Conservation (phyloP, 2,888 invertebrate genomes). For the Nephrotoma guestfalica region DNA sequence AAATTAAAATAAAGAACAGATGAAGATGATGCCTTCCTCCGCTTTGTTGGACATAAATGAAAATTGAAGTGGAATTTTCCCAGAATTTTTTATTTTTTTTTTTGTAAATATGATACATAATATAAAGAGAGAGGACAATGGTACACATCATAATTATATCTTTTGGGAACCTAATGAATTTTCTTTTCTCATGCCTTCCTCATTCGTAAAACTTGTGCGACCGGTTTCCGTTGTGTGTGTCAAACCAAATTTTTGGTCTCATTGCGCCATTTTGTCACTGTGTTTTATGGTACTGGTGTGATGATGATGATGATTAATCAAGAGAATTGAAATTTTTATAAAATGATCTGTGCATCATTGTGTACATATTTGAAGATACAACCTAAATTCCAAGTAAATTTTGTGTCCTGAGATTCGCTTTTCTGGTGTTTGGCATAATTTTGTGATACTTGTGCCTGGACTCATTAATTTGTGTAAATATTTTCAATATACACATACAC, state of each 20-base stretch:
- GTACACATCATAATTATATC: neutral
- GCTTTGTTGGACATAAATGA: neutral
- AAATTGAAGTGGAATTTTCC: neutral
- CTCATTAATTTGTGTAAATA: too few species aligned
- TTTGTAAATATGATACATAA: too few species aligned
- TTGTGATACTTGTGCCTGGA: too few species aligned
- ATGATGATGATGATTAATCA: neutral
- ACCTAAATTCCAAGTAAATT: too few species aligned
- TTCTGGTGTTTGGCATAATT: too few species aligned
- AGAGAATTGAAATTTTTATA: neutral
- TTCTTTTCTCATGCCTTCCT: neutral
- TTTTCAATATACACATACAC: too few species aligned
- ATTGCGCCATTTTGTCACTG: neutral
- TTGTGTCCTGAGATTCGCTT: too few species aligned
- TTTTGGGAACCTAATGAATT: neutral
- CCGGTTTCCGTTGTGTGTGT: neutral
- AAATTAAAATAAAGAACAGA: neutral
- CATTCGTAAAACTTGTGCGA: neutral
- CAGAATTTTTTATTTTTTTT: too few species aligned
- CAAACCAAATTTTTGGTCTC: neutral
- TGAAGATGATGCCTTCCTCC: neutral
- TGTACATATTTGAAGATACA: too few species aligned
- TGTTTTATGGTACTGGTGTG: neutral
- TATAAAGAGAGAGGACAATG: neutral
- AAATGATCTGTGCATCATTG: neutral